Evolutionary conservation across 2,797 vertebrate species (phyloP), one percentile per base, ranked within the genome.

Genomic region (Serranus cabrilla): DNA sequence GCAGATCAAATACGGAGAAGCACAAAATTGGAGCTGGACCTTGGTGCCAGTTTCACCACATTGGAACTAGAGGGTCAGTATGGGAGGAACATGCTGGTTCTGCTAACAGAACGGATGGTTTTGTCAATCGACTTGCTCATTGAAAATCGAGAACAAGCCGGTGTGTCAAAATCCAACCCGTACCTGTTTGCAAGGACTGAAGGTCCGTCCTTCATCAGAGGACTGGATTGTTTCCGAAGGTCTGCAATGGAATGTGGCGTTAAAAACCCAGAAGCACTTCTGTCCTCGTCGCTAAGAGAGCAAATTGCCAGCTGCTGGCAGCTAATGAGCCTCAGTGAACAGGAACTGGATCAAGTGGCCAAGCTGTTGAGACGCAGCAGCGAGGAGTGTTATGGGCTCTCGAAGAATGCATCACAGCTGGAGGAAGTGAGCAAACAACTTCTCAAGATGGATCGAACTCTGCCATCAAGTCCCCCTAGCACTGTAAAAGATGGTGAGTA

Each of bases 181-280:
- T 94, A 93, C 68, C 83, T 94, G 37, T 94, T 94, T 87, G 93
- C 93, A 31, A 82, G 93, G 66, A 92, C 83, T n/a, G 93, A 94
- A 84, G 92, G 92, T 25, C 89, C 91, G 5, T 94, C 93, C 17
- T 93, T 92, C 64, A 91, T 93, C 65, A 85, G 92, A 84, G 93
- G 88, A 25, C 66, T 93, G 72, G 93, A 94, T 60, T 94, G 91
- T 83, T 88, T 93, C 72, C 86, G 91, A 65, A 90, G 91, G 64
- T 87, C 89, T 55, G 92, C 92, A 2, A 40, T 91, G 73, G 92
- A 93, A 69, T 93, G 90, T 78, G 86, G 88, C 2, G 91, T 93
- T n/a, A 89, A 88, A 83, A 94, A 94, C 73, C 89, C 91, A 62
- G 93, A 93, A 45, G 87, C 91, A 1, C 90, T 94, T 42, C 68